Base-by-base conservation (phyloP, 2,113 vertebrate genomes). In the Elgaria multicarinata region DNA sequence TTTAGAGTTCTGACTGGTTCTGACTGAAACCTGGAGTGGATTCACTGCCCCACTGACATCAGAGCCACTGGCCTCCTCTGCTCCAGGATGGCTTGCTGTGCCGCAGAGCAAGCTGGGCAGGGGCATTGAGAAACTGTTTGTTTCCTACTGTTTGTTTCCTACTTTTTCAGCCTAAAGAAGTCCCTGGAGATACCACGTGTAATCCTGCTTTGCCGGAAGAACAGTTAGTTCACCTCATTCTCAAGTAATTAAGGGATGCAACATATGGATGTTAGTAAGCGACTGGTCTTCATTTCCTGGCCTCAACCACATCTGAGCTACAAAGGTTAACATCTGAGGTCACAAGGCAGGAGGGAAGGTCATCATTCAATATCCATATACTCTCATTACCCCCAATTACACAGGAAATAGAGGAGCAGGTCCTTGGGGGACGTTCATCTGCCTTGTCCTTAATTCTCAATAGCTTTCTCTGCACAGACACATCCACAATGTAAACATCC, bases 291-390 rank as follows among this genome's bases (percentile, higher is more conserved):
- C 3, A 16, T 6, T 0, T 26, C 81, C 50, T 74, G 89, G 20
- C 13, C 53, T 8, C 22, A 80, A 39, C 3, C 46, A 4, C 31
- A 71, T 0, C 0, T 5, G 33, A 31, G 10, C n/a, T 44, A 66
- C 80, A 75, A 62, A 83, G 87, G 87, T 83, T 89, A 66, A 75
- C 53, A 66, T 20, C 13, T 26, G 14, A 83, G 80, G 87, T 89
- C 87, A 89, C 31, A 6, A 20, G 71, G 31, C 44, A 46, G 69
- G 31, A 64, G 53, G 42, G 42, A 42, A 64, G 28, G 67, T 33
- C 39, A 18, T 36, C 42, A 9, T 58, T 77, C 62, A 62, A 62
- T n/a, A 75, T 33, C 3, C 55, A 64, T 75, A 72, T 46, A 64
- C 71, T 89, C 79, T 55, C 16, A 83, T 83, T 89, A 89, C 31